Evolutionary conservation across 2,113 vertebrate species (phyloP).

Genomic region (Rhea americana): DNA sequence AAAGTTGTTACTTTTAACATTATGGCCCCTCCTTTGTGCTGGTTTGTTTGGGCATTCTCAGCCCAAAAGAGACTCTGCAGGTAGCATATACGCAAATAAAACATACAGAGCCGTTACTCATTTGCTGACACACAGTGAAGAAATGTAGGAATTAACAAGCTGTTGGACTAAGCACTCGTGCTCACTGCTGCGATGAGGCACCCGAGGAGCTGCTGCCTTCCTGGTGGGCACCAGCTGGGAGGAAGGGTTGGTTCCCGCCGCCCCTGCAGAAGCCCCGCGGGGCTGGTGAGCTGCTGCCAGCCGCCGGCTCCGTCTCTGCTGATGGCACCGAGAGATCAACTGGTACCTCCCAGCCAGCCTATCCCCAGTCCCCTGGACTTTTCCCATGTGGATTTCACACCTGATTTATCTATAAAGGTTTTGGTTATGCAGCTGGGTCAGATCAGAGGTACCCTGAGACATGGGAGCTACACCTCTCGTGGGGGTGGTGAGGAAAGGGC

Average conservation of each 20-base stretch:
- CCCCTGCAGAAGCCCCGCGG: background rate
- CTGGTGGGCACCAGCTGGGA: background rate
- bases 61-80: background rate
- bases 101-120: background rate
- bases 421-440: background rate
- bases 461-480: background rate
- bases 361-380: background rate
- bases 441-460: background rate
- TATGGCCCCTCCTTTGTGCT: background rate
- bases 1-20: background rate
- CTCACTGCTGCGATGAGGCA: background rate
- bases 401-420: background rate
- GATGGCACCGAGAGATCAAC: background rate
- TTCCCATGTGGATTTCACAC: background rate
- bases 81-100: background rate
- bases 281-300: background rate
- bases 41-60: background rate
- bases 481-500: background rate
- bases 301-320: background rate
- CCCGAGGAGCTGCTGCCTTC: background rate
- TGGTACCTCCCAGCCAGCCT: background rate
- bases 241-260: background rate
- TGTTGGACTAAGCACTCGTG: background rate
- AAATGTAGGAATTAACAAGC: background rate
- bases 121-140: background rate